Base-by-base conservation (phyloP, 2,888 invertebrate genomes). In the Trilocha varians region DNA sequence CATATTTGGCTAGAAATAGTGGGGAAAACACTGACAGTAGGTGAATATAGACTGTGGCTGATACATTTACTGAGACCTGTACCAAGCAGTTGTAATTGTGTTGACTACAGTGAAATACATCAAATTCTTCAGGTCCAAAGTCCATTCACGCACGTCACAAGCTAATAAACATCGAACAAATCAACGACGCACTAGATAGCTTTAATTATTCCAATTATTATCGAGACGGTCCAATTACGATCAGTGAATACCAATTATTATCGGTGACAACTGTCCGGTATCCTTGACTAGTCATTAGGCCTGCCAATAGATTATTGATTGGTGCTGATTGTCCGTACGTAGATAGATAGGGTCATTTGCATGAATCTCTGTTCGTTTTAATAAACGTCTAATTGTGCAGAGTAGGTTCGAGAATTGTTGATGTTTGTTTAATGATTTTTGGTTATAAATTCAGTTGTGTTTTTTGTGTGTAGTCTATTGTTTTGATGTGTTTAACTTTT, bases 241-340 rank as follows among this genome's bases (percentile, higher is more conserved):
- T 68, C 63, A 53, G 62, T 60, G 57, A 59, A 65, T 68, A 66
- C 70, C 77, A 78, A 79, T 78, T 73, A 80, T 65, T 57, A 61
- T 54, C 64, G 54, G 68, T 62, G 66, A 59, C 66, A 64, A 65
- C 70, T 54, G 65, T 45, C 60, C 51, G 62, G 58, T 66, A 78
- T 79, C 84, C 84, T 84, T 84, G 83, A 70, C 69, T 73, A 74
- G 75, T 79, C 79, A 84, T 84, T 84, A 84, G 62, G 65, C 65
- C 65, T 73, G 77, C 77, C 83, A 79, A 84, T 85, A 83, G 75
- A 72, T 78, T 82, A 84, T 85, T 85, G 84, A 85, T 85, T 84
- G 84, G 83, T 82, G 78, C 76, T 82, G 83, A 85, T 85, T 85
- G 85, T 64, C 62, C 55, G 63, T 65, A 65, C 48, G 62, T 59